A percentile compares a stretch with the other conserved stretches of the same genome.
These are phyloP conservation scores for Muntiacus reevesi DNA, from an alignment of 2,113 vertebrate species.

Conservation along the genomic window DNA sequence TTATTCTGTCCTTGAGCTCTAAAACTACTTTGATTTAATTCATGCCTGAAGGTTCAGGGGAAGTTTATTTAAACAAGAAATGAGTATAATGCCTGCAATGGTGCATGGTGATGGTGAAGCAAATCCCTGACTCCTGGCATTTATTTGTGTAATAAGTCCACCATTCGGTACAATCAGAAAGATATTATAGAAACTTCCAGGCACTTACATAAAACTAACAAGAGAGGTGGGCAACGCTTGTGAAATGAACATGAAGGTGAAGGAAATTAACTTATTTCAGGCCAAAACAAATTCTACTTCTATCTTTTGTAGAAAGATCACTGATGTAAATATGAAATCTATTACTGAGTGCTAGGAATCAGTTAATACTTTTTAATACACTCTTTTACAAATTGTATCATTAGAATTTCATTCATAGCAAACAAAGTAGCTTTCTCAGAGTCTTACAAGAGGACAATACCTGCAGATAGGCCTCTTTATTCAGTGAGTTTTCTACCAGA, in stretches of 20 bases:
- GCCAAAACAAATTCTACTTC: not conserved
- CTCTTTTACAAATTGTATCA: not conserved
- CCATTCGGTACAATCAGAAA: not conserved
- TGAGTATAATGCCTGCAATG: not conserved
- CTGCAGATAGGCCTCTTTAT: not conserved
- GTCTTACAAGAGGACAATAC: not conserved
- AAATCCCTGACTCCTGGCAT: constrained; percentile 15
- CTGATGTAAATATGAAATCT: not conserved
- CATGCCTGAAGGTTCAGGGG: constrained; percentile 63
- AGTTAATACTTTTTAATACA: not conserved
- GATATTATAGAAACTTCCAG: not conserved
- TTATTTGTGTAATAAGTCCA: constrained; percentile 33
- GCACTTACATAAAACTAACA: not conserved
- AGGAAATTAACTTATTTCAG: not conserved
- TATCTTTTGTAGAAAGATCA: constrained; percentile 15
- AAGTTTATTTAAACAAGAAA: constrained; percentile 41
- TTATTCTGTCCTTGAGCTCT: constrained; percentile 70
- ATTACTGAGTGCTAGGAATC: not conserved
- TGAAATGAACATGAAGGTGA: not conserved
- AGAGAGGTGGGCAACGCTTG: not conserved
- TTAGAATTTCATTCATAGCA: not conserved
- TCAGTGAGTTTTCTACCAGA: not conserved
- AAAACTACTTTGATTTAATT: constrained; percentile 28
- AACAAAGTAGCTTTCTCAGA: not conserved
- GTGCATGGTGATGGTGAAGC: not conserved